Percentiles rank a stretch among this genome's conserved stretches.
Evolutionary conservation across 2,797 vertebrate genomes (phyloP).

Genomic region (Cephalopachus bancanus): DNA sequence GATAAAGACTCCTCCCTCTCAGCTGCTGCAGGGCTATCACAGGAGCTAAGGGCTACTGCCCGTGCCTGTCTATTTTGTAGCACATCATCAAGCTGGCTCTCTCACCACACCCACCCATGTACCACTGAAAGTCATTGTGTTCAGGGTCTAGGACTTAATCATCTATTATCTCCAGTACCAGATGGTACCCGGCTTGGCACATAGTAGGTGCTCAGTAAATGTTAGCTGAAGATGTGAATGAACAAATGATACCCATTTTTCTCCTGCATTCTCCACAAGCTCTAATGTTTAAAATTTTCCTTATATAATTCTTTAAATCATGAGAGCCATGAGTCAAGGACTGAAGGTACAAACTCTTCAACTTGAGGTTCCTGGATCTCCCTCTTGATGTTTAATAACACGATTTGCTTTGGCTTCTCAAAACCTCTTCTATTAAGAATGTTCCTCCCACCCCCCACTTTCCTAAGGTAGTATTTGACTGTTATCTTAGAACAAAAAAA

Average conservation of each 20-base stretch:
- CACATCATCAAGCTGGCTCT: neutral
- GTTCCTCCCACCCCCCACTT: neutral
- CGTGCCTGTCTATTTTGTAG: neutral
- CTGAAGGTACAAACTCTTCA: neutral
- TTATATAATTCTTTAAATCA: neutral
- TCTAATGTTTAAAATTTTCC: neutral
- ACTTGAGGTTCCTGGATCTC: neutral
- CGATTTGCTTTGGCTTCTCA: neutral
- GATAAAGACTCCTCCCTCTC: neutral
- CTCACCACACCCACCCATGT: neutral
- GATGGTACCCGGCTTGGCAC: neutral
- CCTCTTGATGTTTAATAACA: neutral
- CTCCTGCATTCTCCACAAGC: neutral
- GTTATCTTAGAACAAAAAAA: slow-evolving; percentile 2
- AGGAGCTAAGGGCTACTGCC: neutral
- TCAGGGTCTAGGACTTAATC: neutral
- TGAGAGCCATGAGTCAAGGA: neutral
- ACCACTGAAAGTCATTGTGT: neutral
- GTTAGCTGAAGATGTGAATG: neutral
- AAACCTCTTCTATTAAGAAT: neutral
- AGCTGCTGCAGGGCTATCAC: neutral
- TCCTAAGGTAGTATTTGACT: neutral
- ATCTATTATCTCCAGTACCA: neutral
- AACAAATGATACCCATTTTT: neutral
- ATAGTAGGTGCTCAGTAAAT: neutral